Percentiles rank a stretch among this genome's conserved stretches.
These are phyloP conservation scores for Falco rusticolus DNA, from an alignment of 2,797 vertebrate genomes.

Conservation along the genomic window DNA sequence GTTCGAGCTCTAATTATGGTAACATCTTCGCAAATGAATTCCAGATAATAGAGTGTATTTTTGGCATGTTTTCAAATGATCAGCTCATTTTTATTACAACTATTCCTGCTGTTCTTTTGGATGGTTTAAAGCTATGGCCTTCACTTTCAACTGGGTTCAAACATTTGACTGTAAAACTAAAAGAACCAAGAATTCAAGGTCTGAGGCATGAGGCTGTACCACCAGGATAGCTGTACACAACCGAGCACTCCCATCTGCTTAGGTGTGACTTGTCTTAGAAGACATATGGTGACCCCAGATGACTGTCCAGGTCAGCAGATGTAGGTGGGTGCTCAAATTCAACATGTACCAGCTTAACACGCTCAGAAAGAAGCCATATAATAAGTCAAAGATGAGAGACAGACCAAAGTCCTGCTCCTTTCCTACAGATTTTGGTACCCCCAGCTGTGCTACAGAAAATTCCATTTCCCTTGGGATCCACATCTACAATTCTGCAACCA, in stretches of 20 bases:
- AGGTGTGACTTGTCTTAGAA: background rate
- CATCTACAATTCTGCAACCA: background rate
- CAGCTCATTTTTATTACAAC: background rate
- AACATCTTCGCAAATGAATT: conserved; percentile 31
- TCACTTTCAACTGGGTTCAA: background rate
- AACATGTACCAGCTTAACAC: background rate
- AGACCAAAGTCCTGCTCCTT: background rate
- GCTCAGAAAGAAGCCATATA: background rate
- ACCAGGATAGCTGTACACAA: background rate
- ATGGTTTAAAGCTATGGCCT: background rate
- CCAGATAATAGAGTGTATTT: conserved; percentile 14
- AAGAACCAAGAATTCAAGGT: background rate
- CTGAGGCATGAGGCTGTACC: background rate
- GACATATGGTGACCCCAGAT: background rate
- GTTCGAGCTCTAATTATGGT: conserved; percentile 23
- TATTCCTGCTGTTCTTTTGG: background rate
- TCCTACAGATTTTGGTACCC: background rate
- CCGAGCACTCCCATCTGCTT: background rate
- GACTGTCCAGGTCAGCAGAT: background rate
- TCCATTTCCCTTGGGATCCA: background rate
- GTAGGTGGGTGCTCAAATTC: background rate
- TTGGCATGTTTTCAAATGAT: conserved; percentile 18
- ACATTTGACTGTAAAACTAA: background rate
- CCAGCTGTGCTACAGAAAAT: background rate
- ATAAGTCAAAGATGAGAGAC: background rate